Evolutionary conservation across 2,888 invertebrate genomes (phyloP).

Genomic region (Mythimna loreyi): DNA sequence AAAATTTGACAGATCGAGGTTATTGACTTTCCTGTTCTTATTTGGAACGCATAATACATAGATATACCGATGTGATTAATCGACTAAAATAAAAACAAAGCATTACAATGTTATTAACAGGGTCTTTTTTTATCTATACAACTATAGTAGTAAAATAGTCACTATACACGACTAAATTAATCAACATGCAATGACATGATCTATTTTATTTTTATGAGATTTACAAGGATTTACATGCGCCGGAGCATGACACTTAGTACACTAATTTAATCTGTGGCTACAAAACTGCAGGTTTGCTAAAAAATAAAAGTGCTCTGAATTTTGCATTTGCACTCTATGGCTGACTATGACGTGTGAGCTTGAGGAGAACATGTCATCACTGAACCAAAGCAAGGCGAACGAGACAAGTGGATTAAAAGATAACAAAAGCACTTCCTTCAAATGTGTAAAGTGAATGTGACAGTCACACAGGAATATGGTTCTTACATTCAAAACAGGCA

Average conservation of each 20-base stretch:
- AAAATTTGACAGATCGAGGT: no score
- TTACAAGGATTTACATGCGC: not conserved
- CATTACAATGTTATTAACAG: no score
- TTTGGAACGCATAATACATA: no score
- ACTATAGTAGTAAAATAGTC: no score
- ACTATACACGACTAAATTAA: not conserved
- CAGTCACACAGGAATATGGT: constrained; percentile 20
- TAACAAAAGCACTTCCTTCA: constrained; percentile 39
- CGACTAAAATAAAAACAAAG: constrained; percentile 19
- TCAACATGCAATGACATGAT: not conserved
- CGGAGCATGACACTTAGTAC: not conserved
- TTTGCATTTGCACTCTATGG: constrained; percentile 25
- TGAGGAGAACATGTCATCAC: constrained; percentile 36
- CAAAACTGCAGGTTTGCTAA: not conserved
- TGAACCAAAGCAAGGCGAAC: constrained; percentile 38
- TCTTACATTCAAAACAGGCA: not conserved
- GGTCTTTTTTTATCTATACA: no score
- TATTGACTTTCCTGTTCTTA: no score
- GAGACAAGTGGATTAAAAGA: constrained; percentile 43
- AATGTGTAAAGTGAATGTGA: constrained; percentile 35
- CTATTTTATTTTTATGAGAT: no score
- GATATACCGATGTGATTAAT: not conserved
- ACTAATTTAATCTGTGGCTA: constrained; percentile 15
- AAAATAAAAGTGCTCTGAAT: no score
- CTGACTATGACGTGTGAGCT: constrained; percentile 50